A percentile compares a stretch with the other conserved stretches of the same genome.
phyloP scores from a whole-genome alignment of 2,888 invertebrate genomes.

The Octonoba sinensis region DNA sequence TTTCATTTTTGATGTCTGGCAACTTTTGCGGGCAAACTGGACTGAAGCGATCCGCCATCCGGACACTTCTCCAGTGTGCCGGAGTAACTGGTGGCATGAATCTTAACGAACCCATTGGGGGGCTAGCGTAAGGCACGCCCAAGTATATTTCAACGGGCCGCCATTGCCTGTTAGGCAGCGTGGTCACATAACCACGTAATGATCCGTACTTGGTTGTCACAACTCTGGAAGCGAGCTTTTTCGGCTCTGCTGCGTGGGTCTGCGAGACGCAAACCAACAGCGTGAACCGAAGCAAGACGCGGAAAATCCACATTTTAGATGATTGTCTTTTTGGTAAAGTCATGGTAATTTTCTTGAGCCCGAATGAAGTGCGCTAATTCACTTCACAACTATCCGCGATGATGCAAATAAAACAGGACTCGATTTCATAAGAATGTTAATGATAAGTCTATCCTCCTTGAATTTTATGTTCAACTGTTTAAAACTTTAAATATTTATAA shows the following conservation, averaged over 20 bases:
- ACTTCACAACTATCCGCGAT: too few species aligned
- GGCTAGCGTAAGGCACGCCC: conserved; percentile 92
- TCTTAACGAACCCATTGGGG: conserved; percentile 87
- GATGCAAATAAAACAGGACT: too few species aligned
- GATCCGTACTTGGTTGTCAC: conserved; percentile 89
- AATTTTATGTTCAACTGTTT: too few species aligned
- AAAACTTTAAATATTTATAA: too few species aligned
- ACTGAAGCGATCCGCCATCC: conserved; percentile 81
- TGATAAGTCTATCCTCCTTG: too few species aligned
- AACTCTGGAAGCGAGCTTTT: conserved; percentile 75
- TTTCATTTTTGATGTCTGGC: conserved; percentile 80
- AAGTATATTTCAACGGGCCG: conserved; percentile 74
- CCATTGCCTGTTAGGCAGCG: conserved; percentile 72
- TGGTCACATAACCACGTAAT: conserved; percentile 76
- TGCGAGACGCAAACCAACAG: conserved; percentile 74
- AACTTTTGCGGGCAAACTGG: conserved; percentile 82
- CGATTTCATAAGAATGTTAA: too few species aligned
- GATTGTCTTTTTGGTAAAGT: background rate
- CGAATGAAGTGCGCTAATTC: too few species aligned
- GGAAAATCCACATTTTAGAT: conserved; percentile 9
- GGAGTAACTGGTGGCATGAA: conserved; percentile 95
- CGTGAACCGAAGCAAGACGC: conserved; percentile 73
- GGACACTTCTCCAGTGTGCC: conserved; percentile 80
- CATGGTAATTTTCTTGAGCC: background rate
- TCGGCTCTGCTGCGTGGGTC: conserved; percentile 32